Percentiles rank a stretch among this genome's conserved stretches.
phyloP scores from a whole-genome alignment of 2,888 invertebrate genomes.

The Alcis repandata region DNA sequence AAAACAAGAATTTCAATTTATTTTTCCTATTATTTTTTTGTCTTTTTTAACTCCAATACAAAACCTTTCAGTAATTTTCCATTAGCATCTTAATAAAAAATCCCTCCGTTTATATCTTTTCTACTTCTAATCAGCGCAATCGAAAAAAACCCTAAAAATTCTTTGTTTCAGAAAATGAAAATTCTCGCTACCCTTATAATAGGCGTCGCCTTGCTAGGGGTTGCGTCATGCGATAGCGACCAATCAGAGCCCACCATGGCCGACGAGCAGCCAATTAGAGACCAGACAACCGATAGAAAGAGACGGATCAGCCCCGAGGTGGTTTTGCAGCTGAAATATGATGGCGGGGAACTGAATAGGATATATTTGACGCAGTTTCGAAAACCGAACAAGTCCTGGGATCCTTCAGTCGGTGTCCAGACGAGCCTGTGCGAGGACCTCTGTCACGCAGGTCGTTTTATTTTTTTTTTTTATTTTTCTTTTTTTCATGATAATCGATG shows the following conservation, averaged over 20 bases:
- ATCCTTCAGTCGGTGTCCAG: conserved; percentile 72
- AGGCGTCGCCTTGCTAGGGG: conserved; percentile 68
- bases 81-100: conserved; percentile 6
- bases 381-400: conserved; percentile 60
- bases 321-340: conserved; percentile 79
- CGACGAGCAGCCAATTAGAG: conserved; percentile 61
- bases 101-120: neutral
- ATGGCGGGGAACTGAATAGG: conserved; percentile 78
- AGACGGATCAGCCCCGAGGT: conserved; percentile 75
- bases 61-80: neutral
- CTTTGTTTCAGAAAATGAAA: conserved; percentile 54
- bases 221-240: conserved; percentile 52
- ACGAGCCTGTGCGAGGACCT: conserved; percentile 78
- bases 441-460: conserved; percentile 77
- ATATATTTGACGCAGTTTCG: conserved; percentile 82
- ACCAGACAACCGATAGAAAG: conserved; percentile 53
- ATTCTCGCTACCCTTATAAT: conserved; percentile 63
- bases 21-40: neutral
- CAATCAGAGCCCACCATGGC: conserved; percentile 60
- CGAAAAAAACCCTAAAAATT: conserved; percentile 14
- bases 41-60: neutral
- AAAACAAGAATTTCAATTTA: too few relatives aligned
- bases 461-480: conserved; percentile 38
- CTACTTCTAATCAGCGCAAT: conserved; percentile 21
- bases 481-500: conserved; percentile 15